phyloP scores from a whole-genome alignment of 2,797 vertebrate species.

The Chaetophractus vellerosus region DNA sequence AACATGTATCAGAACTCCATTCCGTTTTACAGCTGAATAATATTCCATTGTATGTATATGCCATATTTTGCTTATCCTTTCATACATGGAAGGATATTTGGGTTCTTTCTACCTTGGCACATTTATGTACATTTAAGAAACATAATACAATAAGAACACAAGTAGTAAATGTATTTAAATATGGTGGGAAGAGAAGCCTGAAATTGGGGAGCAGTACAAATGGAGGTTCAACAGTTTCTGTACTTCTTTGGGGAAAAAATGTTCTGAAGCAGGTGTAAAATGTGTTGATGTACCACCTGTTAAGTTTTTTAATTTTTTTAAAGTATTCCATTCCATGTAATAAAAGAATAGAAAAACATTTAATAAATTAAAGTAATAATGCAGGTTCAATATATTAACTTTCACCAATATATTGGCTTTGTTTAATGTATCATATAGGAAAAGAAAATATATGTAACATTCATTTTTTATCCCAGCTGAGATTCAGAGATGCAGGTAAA shows the following conservation, averaged over 20 bases:
- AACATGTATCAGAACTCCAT: too few species aligned
- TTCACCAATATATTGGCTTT: neutral
- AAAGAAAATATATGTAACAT: neutral
- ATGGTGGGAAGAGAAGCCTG: neutral
- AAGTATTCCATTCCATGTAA: slow-evolving; percentile 29
- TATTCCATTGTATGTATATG: too few species aligned
- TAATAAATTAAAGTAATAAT: neutral
- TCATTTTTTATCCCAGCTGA: neutral
- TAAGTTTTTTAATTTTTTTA: neutral
- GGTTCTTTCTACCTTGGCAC: too few species aligned
- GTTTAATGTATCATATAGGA: neutral
- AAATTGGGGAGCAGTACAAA: neutral
- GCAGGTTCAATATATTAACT: neutral
- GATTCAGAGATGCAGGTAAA: neutral
- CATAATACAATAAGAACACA: neutral
- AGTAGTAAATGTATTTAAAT: neutral
- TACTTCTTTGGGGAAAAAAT: neutral
- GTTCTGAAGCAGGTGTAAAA: neutral
- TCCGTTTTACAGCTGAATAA: too few species aligned
- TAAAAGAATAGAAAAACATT: slow-evolving; percentile 8
- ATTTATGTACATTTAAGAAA: neutral
- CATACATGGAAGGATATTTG: too few species aligned
- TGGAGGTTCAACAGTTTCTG: neutral
- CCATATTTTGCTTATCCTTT: too few species aligned
- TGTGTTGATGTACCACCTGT: neutral